phyloP scores from a whole-genome alignment of 2,888 invertebrate genomes.

The Piscicola geometra region DNA sequence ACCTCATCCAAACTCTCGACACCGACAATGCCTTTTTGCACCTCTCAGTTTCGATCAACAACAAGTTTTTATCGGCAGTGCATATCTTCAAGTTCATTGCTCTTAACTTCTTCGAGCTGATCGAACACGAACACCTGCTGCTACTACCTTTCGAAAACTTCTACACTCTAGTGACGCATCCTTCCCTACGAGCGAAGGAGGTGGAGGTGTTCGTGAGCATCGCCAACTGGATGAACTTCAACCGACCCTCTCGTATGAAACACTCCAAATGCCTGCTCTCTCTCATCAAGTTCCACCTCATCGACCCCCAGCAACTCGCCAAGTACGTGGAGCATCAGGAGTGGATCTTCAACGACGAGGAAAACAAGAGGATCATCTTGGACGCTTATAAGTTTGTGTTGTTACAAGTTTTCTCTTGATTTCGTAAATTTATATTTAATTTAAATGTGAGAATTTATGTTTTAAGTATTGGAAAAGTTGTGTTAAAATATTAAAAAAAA shows the following conservation, averaged over 20 bases:
- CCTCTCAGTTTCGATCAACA: slow-evolving; percentile 37
- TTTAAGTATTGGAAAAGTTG: background rate
- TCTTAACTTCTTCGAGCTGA: slow-evolving; percentile 27
- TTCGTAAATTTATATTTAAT: too few species aligned
- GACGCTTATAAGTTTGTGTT: slow-evolving; percentile 39
- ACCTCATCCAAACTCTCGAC: slow-evolving; percentile 33
- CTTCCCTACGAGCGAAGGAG: slow-evolving; percentile 34
- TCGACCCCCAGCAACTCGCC: slow-evolving; percentile 38
- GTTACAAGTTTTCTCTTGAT: too few species aligned
- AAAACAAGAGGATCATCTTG: slow-evolving; percentile 33
- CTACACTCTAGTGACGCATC: slow-evolving; percentile 33
- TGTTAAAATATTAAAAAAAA: background rate
- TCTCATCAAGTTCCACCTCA: slow-evolving; percentile 35
- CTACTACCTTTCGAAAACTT: slow-evolving; percentile 34
- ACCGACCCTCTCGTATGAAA: slow-evolving; percentile 29
- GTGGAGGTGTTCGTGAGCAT: slow-evolving; percentile 38
- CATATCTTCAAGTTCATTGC: slow-evolving; percentile 30
- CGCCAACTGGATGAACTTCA: slow-evolving; percentile 38
- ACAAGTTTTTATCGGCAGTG: slow-evolving; percentile 27
- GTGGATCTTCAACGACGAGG: slow-evolving; percentile 38
- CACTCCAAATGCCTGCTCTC: slow-evolving; percentile 29
- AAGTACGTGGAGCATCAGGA: slow-evolving; percentile 38
- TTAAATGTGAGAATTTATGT: background rate
- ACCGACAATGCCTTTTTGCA: slow-evolving; percentile 35
- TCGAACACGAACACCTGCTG: slow-evolving; percentile 33